Evolutionary conservation across 2,113 vertebrate genomes (phyloP).

Genomic region (Eleginops maclovinus): DNA sequence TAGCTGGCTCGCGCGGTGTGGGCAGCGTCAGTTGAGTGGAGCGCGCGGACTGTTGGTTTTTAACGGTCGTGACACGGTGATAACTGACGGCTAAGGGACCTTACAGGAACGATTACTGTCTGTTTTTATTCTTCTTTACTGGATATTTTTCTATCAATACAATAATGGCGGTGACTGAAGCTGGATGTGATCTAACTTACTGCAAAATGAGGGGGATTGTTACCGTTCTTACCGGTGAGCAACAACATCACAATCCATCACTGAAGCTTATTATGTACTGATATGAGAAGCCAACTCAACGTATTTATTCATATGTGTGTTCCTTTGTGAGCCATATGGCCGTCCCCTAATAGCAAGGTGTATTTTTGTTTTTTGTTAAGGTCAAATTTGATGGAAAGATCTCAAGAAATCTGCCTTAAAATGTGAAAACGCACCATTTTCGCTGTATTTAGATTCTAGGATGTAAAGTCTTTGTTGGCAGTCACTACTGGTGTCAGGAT

Average conservation of each 20-base stretch:
- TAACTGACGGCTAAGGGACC: background rate
- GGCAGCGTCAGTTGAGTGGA: background rate
- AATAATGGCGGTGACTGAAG: slow-evolving; percentile 83
- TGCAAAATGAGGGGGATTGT: slow-evolving; percentile 87
- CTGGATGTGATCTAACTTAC: slow-evolving; percentile 85
- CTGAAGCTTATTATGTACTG: background rate
- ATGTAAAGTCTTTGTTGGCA: slow-evolving; percentile 28
- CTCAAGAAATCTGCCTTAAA: background rate
- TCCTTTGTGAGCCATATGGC: background rate
- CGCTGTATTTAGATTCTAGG: background rate
- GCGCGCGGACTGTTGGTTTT: background rate
- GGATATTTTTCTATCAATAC: slow-evolving; percentile 23
- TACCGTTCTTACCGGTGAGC: slow-evolving; percentile 83
- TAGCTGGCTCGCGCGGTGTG: background rate
- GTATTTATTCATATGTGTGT: too few relatives aligned
- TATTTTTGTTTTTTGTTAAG: background rate
- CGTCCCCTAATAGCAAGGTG: background rate
- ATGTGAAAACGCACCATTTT: background rate
- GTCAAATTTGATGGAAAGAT: background rate
- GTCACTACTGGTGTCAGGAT: slow-evolving; percentile 18
- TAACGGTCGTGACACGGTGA: background rate
- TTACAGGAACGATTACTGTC: background rate
- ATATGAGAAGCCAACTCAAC: background rate
- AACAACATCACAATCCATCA: background rate
- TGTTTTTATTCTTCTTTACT: background rate